Conservation (phyloP, 2,113 vertebrate species). For the Cynocephalus volans region DNA sequence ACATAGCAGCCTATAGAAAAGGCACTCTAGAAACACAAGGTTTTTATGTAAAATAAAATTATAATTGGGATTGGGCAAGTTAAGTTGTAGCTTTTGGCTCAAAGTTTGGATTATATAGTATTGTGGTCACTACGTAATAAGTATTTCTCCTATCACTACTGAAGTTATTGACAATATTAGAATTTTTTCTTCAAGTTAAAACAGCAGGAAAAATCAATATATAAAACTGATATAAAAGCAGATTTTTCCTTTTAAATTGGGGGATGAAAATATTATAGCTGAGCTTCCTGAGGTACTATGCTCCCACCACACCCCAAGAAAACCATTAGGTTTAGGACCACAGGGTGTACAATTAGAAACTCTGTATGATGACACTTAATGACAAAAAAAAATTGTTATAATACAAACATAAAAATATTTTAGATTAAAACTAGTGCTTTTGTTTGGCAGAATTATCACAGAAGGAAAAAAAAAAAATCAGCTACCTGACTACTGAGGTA, state of each 20-base stretch:
- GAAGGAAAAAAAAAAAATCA: neutral
- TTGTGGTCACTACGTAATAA: neutral
- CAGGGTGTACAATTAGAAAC: neutral
- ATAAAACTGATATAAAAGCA: neutral
- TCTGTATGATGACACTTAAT: neutral
- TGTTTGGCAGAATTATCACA: neutral
- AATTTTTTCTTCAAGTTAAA: constrained; percentile 26
- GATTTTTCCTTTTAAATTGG: neutral
- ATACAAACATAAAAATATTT: constrained; percentile 22
- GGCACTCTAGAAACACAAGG: neutral
- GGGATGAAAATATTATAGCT: neutral
- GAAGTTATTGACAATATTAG: neutral
- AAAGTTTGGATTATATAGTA: neutral
- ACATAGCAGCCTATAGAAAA: neutral
- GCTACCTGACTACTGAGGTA: neutral
- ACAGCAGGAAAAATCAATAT: neutral
- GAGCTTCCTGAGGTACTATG: rapidly evolving
- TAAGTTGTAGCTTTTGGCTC: neutral
- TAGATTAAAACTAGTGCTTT: neutral
- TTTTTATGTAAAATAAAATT: neutral
- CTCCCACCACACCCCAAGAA: neutral
- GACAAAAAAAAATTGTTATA: neutral
- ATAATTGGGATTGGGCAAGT: neutral
- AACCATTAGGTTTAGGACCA: neutral
- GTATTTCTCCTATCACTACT: neutral